Evolutionary conservation across 2,888 invertebrate species (phyloP), one percentile per base, ranked within the genome.

Genomic region (Ctena decussata): DNA sequence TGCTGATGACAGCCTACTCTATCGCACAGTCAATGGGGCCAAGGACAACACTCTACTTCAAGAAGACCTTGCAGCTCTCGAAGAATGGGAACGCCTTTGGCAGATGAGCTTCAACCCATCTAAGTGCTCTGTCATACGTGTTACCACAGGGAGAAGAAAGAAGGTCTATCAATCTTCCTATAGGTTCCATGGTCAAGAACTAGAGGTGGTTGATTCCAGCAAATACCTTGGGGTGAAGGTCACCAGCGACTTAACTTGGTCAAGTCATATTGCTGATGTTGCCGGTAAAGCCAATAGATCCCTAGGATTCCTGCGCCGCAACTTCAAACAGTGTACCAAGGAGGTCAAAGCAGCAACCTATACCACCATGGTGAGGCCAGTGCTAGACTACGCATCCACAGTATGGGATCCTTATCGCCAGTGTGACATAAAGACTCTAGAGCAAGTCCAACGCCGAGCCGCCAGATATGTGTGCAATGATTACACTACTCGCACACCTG

Each of bases 381-480:
- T 65, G 1, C 35, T 11, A 65, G 65, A 65, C 18, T 65, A 65
- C 21, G 32, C 65, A 6, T 32, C 65, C 21, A 65, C 32, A 18
- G 65, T 65, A 32, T 65, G 65, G 65, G 35, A 65, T 35, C 65
- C 35, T 35, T 5, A 60, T n/a, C n/a, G n/a, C n/a, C n/a, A n/a
- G 30, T 6, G 32, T 5, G 60, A 60, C 60, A 65, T 65, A 11
- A 65, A 65, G 65, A 35, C 65, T 35, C 65, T 65, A 1, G 65
- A 35, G 24, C 35, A 65, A 65, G 65, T 65, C 5, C 65, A 65
- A 35, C 65, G 65, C 35, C 32, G 35, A 65, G 35, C 65, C 27
- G 65, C 65, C 65, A 65, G 65, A 65, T 65, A 65, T 65, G 65
- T 65, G 35, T 35, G 35, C 65, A 65, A 65, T 12, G 65, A 65